Evolutionary conservation across 2,888 invertebrate genomes (phyloP).

Genomic region (Drosophila histrio): DNA sequence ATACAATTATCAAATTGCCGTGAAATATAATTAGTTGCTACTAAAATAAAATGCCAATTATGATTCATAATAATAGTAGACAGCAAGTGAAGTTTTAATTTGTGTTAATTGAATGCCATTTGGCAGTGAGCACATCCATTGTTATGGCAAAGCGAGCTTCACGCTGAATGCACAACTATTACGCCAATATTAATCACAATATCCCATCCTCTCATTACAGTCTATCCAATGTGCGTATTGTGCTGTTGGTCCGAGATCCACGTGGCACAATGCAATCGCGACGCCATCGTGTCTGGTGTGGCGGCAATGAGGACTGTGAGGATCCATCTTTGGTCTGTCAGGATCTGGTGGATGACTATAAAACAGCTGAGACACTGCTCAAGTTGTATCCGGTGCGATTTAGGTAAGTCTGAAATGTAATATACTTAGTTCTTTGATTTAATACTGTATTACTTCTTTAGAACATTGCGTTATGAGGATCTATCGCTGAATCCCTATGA

Average conservation of each 20-base stretch:
- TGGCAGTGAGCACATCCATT: slow-evolving; percentile 39
- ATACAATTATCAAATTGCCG: slow-evolving; percentile 27
- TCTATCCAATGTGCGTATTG: slow-evolving; percentile 88
- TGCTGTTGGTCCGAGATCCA: slow-evolving; percentile 93
- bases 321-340: slow-evolving; percentile 90
- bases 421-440: background rate
- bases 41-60: slow-evolving; percentile 39
- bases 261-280: slow-evolving; percentile 94
- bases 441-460: slow-evolving; percentile 74
- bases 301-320: slow-evolving; percentile 91
- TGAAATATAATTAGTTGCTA: slow-evolving; percentile 13
- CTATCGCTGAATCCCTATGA: slow-evolving; percentile 90
- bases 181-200: slow-evolving; percentile 31
- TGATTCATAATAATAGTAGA: slow-evolving; percentile 15
- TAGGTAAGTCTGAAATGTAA: slow-evolving; percentile 86
- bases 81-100: slow-evolving; percentile 50
- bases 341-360: slow-evolving; percentile 93
- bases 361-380: slow-evolving; percentile 88
- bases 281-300: slow-evolving; percentile 89
- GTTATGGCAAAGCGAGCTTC: slow-evolving; percentile 63
- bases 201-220: slow-evolving; percentile 82
- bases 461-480: slow-evolving; percentile 93
- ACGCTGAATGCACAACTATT: slow-evolving; percentile 68
- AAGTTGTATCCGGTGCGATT: slow-evolving; percentile 89
- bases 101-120: slow-evolving; percentile 64